phyloP scores from a whole-genome alignment of 2,113 vertebrate species.

The Nipponia nippon region DNA sequence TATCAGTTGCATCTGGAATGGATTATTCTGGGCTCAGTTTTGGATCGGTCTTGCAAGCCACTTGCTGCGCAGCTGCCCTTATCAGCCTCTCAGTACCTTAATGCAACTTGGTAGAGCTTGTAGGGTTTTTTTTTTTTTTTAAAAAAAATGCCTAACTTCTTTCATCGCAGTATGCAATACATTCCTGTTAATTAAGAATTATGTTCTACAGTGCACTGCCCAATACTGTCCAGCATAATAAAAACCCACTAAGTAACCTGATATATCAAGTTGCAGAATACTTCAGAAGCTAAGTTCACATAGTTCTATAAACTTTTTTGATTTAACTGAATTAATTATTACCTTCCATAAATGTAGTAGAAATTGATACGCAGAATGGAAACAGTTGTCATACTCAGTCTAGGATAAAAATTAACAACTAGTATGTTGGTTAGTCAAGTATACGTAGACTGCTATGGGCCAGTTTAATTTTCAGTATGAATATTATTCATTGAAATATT shows the following conservation, averaged over 20 bases:
- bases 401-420: background rate
- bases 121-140: background rate
- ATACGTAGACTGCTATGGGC: background rate
- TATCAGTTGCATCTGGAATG: background rate
- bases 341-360: background rate
- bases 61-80: background rate
- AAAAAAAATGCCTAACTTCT: background rate
- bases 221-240: background rate
- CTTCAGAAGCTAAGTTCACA: background rate
- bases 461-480: background rate
- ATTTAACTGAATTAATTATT: background rate
- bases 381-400: background rate
- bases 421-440: background rate
- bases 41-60: background rate
- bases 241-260: background rate
- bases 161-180: background rate
- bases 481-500: background rate
- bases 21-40: background rate
- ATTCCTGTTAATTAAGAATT: background rate
- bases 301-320: background rate
- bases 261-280: background rate
- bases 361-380: background rate
- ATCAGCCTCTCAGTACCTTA: background rate
- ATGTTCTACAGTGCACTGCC: background rate
- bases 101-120: background rate